Evolutionary conservation across 37 sponge, comb jelly and placozoan species (phyloP).

Genomic region (Halisarca cf. caerulea): DNA sequence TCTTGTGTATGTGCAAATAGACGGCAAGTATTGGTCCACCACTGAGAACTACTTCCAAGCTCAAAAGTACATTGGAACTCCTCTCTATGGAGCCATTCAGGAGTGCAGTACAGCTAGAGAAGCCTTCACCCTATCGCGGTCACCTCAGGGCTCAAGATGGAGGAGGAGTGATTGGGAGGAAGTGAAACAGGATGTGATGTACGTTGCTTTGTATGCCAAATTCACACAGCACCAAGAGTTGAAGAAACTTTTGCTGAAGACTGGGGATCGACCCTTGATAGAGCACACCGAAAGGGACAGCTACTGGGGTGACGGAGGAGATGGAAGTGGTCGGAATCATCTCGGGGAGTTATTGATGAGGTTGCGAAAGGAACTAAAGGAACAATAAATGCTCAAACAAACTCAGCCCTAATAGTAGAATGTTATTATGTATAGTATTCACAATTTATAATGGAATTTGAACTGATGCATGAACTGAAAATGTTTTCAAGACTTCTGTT

Average conservation of each 20-base stretch:
- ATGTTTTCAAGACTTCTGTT: too few species aligned
- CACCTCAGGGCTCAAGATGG: conserved; percentile 39
- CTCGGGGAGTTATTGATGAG: conserved; percentile 53
- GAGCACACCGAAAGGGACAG: conserved; percentile 58
- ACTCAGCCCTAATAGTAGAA: too few species aligned
- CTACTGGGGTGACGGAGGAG: conserved; percentile 79
- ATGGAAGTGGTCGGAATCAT: conserved; percentile 59
- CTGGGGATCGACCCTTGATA: conserved; percentile 35
- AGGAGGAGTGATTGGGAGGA: conserved; percentile 59
- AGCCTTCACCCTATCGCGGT: conserved; percentile 57
- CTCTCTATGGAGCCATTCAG: conserved; percentile 34
- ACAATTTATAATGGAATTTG: too few species aligned
- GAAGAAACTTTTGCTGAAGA: conserved; percentile 17
- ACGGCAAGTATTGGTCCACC: conserved; percentile 47
- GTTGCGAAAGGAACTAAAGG: conserved; percentile 28
- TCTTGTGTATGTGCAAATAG: conserved; percentile 16
- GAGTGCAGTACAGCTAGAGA: conserved; percentile 28
- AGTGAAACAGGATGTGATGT: conserved; percentile 58
- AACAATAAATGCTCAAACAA: neutral
- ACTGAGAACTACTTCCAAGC: conserved; percentile 78
- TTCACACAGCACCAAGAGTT: conserved; percentile 55
- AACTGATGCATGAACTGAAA: too few species aligned
- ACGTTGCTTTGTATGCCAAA: conserved; percentile 56
- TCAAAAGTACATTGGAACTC: conserved; percentile 73
- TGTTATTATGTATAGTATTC: too few species aligned